Evolutionary conservation across 2,113 vertebrate genomes (phyloP).

Genomic region (Kryptolebias marmoratus): DNA sequence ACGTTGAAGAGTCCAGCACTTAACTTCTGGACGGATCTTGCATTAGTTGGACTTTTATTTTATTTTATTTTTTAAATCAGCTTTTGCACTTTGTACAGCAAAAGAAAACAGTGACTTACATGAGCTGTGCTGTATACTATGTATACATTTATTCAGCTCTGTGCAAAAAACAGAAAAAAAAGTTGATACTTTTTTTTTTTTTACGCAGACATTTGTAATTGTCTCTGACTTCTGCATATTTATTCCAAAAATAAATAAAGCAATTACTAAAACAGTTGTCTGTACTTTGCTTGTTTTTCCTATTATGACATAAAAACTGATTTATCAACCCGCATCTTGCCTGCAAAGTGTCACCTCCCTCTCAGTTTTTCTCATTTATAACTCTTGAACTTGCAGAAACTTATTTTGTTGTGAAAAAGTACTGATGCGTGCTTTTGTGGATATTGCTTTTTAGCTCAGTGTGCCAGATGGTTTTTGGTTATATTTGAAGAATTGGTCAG

Average conservation of each 20-base stretch:
- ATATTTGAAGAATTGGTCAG: no score
- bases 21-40: conserved; percentile 73
- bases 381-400: no score
- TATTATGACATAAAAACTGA: neutral
- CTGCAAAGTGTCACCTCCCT: neutral
- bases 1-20: conserved; percentile 59
- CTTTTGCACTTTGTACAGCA: conserved; percentile 84
- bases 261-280: conserved; percentile 58
- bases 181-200: conserved; percentile 76
- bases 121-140: conserved; percentile 84
- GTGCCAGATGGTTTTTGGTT: no score
- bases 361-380: no score
- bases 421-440: no score
- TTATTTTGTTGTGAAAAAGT: no score
- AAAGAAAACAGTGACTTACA: conserved; percentile 78
- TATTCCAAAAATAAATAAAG: conserved; percentile 82
- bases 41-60: conserved; percentile 62
- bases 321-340: neutral
- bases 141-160: conserved; percentile 84
- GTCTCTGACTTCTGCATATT: conserved; percentile 79
- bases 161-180: conserved; percentile 63
- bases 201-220: conserved; percentile 74
- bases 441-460: no score
- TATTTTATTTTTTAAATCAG: conserved; percentile 58
- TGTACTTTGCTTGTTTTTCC: neutral